A percentile compares a stretch with the other conserved stretches of the same genome.
Evolutionary conservation across 35 echinoderm and acorn worm species (phyloP).

Genomic region (Lytechinus variegatus): DNA sequence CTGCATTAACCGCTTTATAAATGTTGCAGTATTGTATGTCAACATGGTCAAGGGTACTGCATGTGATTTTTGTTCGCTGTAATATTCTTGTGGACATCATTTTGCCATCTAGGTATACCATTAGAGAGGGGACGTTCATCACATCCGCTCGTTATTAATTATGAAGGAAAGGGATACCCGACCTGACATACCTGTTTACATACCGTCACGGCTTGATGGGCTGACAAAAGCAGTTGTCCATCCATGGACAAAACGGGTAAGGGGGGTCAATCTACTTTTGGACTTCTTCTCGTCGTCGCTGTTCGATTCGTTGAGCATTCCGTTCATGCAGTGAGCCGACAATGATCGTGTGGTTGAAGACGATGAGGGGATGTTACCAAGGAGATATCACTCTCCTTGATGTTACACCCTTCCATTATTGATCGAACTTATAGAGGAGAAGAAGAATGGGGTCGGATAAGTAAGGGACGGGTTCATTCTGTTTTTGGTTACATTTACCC

Average conservation of each 20-base stretch:
- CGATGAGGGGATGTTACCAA: background rate
- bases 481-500: no score
- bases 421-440: background rate
- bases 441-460: background rate
- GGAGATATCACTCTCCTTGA: no score
- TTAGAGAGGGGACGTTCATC: background rate
- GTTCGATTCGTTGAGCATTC: background rate
- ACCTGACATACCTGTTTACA: slow-evolving; percentile 1
- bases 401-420: background rate
- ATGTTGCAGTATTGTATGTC: no score
- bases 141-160: background rate
- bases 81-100: no score
- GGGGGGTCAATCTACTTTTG: background rate
- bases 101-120: no score
- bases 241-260: background rate
- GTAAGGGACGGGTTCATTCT: background rate
- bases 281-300: background rate
- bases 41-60: no score
- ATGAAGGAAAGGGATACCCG: background rate
- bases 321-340: background rate
- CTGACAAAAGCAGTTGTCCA: no score
- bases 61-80: no score
- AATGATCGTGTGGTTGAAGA: background rate
- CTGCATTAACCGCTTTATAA: no score
- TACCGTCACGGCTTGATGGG: background rate